Evolutionary conservation across 2,797 vertebrate genomes (phyloP).

Genomic region (Enteromius thamalakanensis): DNA sequence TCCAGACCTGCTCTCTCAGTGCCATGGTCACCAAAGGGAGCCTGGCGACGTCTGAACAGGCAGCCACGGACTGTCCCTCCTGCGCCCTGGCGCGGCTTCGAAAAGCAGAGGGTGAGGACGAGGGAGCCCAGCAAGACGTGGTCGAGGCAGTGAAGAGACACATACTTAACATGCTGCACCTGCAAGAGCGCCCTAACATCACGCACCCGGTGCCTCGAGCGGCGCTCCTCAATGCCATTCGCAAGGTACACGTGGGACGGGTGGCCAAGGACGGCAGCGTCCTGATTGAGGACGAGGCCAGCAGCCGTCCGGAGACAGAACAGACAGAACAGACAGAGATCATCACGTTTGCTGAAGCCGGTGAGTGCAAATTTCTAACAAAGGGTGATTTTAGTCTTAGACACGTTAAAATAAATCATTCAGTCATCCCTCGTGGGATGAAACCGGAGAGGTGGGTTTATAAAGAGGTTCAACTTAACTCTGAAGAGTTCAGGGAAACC

Average conservation of each 20-base stretch:
- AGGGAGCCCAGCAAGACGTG: slow-evolving; percentile 83
- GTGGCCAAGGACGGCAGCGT: slow-evolving; percentile 89
- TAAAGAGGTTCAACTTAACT: slow-evolving; percentile 58
- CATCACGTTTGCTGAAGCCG: slow-evolving; percentile 94
- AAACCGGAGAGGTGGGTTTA: slow-evolving; percentile 34
- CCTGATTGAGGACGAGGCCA: slow-evolving; percentile 86
- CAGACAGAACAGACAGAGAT: slow-evolving; percentile 85
- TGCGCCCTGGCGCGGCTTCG: slow-evolving; percentile 84
- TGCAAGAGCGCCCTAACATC: slow-evolving; percentile 92
- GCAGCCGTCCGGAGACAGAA: slow-evolving; percentile 63
- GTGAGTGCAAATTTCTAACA: slow-evolving; percentile 74
- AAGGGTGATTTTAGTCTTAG: not conserved
- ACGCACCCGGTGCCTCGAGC: slow-evolving; percentile 91
- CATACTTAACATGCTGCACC: slow-evolving; percentile 95
- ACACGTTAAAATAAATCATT: not conserved
- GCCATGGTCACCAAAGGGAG: slow-evolving; percentile 59
- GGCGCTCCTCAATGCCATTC: slow-evolving; percentile 91
- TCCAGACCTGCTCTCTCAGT: slow-evolving; percentile 77
- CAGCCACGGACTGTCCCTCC: slow-evolving; percentile 78
- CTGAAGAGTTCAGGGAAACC: slow-evolving; percentile 48
- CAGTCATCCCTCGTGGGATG: not conserved
- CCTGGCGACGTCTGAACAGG: slow-evolving; percentile 39
- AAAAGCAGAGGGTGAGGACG: slow-evolving; percentile 71
- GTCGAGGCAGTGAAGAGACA: slow-evolving; percentile 96
- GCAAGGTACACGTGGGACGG: slow-evolving; percentile 90